Evolutionary conservation across 2,888 invertebrate genomes (phyloP), one percentile per base, ranked within the genome.

Genomic region (Leuctra nigra): DNA sequence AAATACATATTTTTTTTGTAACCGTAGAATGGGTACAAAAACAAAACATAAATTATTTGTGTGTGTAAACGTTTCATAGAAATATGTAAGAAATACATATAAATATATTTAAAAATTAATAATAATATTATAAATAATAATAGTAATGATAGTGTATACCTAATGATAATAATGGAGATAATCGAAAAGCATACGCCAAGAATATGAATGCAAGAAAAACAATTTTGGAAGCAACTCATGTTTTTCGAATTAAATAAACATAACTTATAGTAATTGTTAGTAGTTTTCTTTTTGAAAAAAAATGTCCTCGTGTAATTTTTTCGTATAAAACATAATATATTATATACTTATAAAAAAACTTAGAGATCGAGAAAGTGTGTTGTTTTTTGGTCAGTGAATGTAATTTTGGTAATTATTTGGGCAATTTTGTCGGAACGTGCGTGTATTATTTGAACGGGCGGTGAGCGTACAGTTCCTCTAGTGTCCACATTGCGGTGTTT

Each of bases 1-100:
- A 50, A 50, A 50, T 50, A 50, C 16, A 50, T 50, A 50, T 48
- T 48, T 48, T 38, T 48, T 48, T 48, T 48, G 48, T 48, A 14
- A 46, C 23, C 22, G 46, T 46, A 23, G n/a, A 38, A 38, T 29
- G 29, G 4, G 11, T 7, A 29, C 29, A 29, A 29, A 48, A 48
- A 13, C 33, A 48, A 29, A 48, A 18, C 20, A 44, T 4, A 44
- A 29, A 29, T 29, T 7, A 29, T 29, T 29, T 29, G 29, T 29
- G 29, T 29, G 29, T 29, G 11, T 29, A 29, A 29, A 29, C 29
- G 29, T 29, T n/a, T 29, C 29, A 29, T 29, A 29, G 29, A 11
- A n/a, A n/a, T n/a, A 6, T 23, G 23, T 14, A 23, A 44, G 23
- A 44, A 44, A 44, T 44, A 44, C 44, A 23, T 23, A 44, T 20